Base-by-base conservation (phyloP, 2,797 vertebrate species). In the Manis javanica region DNA sequence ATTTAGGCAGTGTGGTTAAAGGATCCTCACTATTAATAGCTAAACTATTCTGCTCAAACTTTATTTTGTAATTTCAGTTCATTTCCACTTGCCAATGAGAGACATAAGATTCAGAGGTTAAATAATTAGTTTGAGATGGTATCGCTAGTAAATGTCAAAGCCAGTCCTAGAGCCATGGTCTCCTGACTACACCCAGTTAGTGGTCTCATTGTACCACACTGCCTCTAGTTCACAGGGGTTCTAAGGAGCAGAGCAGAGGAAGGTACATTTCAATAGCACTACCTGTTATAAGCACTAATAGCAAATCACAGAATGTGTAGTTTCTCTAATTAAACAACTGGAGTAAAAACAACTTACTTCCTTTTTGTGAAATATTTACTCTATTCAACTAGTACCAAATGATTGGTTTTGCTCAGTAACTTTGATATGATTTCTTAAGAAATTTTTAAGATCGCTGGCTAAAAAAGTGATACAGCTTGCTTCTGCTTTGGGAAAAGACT, bases 381-480 rank as follows among this genome's bases (percentile, higher is more conserved):
- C 53, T 89, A 24, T 72, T 92, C 74, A 95, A n/a, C 55, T 72
- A 87, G 84, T 92, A 90, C 14, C 78, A 96, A 79, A 83, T 95
- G 63, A 86, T 90, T 87, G 90, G 66, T 93, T 95, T 89, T 92
- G n/a, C 71, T 77, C 19, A 34, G 55, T 87, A 82, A 91, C 84
- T 72, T 94, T 79, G 63, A 88, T 96, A 83, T 71, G 79, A 82
- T 81, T 96, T 96, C 88, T 92, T 95, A 68, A 96, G 90, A 96
- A 94, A 94, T 66, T 77, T 91, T 97, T 77, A 87, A 89, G 61
- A 93, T 95, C 55, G 66, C 26, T 81, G 55, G 31, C 71, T 93
- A 85, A 88, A 97, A 93, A 74, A 34, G 49, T 84, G 29, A 34
- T 85, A 72, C 77, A 95, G 12, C 85, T 82, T 87, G 63, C 69